phyloP scores from a whole-genome alignment of 2,113 vertebrate genomes.

The Alethe diademata region DNA sequence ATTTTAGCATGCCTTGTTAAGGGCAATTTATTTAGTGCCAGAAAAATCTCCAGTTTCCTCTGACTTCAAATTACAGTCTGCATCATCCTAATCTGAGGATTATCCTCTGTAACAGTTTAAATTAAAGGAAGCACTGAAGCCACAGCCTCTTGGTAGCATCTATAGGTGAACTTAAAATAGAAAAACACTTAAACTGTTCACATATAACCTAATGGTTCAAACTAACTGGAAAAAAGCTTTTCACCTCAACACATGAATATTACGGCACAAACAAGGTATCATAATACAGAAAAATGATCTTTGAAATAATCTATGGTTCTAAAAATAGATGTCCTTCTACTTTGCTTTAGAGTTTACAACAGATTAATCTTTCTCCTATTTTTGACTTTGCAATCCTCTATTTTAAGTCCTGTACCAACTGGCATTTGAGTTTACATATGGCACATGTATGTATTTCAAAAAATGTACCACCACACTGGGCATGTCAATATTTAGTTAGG shows the following conservation, averaged over 20 bases:
- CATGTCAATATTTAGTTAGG: neutral
- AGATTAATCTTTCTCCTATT: neutral
- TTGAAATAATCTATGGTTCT: neutral
- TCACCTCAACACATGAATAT: neutral
- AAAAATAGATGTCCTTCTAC: neutral
- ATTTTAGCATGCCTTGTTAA: neutral
- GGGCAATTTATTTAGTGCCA: neutral
- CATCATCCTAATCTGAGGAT: constrained; percentile 5
- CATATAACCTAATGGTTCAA: neutral
- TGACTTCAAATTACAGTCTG: neutral
- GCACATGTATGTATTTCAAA: neutral
- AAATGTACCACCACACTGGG: neutral
- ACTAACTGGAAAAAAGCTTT: neutral
- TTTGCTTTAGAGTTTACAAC: neutral
- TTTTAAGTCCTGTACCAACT: neutral
- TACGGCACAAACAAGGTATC: neutral
- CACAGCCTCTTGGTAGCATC: neutral
- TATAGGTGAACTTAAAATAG: neutral
- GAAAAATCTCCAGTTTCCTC: neutral
- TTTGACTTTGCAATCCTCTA: neutral
- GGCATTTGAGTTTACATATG: neutral
- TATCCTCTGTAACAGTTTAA: neutral
- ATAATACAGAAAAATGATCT: neutral
- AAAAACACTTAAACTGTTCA: neutral
- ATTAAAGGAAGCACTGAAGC: neutral